phyloP scores from a whole-genome alignment of 2,888 invertebrate genomes.

The Anthrax anthrax region DNA sequence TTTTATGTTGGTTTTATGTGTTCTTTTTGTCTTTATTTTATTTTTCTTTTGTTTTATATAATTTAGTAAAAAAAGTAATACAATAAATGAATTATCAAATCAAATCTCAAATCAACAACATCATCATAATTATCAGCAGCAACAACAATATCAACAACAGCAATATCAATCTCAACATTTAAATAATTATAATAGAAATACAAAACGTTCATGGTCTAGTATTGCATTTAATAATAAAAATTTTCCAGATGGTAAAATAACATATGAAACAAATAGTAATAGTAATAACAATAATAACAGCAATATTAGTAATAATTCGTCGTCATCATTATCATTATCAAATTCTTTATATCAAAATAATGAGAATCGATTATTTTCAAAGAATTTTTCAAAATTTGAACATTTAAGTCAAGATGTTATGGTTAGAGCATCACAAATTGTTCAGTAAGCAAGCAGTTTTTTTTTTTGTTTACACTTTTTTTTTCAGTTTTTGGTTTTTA shows the following conservation, averaged over 20 bases:
- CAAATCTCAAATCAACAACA: slow-evolving; percentile 7
- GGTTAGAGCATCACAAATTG: slow-evolving; percentile 75
- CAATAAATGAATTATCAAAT: slow-evolving; percentile 13
- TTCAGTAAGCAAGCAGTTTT: slow-evolving; percentile 53
- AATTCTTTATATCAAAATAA: too few species aligned
- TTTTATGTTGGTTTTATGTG: slow-evolving; percentile 9
- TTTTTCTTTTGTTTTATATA: slow-evolving; percentile 11
- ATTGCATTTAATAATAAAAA: slow-evolving; percentile 22
- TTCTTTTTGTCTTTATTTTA: slow-evolving; percentile 7
- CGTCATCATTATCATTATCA: too few species aligned
- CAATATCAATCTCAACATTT: slow-evolving; percentile 11
- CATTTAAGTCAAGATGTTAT: slow-evolving; percentile 48
- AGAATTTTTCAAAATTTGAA: slow-evolving; percentile 18
- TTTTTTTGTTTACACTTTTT: slow-evolving; percentile 32
- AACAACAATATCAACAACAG: slow-evolving; percentile 3
- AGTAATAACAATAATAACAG: slow-evolving; percentile 19
- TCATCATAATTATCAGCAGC: neutral
- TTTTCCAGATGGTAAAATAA: slow-evolving; percentile 20
- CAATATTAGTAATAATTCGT: slow-evolving; percentile 2
- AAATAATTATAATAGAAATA: slow-evolving; percentile 13
- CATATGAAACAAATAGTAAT: slow-evolving; percentile 18
- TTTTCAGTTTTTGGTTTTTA: slow-evolving; percentile 25
- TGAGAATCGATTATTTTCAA: slow-evolving; percentile 11
- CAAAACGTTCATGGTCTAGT: slow-evolving; percentile 20
- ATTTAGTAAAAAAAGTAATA: slow-evolving; percentile 16